phyloP scores from a whole-genome alignment of 2,797 vertebrate species.

The Glossophaga mutica region DNA sequence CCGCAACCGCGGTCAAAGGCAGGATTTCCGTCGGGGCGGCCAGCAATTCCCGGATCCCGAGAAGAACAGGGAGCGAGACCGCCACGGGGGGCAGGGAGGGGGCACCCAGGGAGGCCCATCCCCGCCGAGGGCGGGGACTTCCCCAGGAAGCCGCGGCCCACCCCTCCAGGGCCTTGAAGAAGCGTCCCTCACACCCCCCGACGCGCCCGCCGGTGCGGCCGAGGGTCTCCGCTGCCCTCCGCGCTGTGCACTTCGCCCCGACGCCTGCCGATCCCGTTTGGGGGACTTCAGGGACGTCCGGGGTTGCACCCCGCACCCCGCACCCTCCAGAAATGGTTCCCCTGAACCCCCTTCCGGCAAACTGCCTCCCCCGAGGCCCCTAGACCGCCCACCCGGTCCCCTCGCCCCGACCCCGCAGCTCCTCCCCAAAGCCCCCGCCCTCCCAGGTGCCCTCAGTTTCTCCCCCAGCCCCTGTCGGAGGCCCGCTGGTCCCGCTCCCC shows the following conservation, averaged over 20 bases:
- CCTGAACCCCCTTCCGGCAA: background rate
- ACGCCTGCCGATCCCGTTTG: background rate
- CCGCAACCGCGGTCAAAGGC: conserved; percentile 57
- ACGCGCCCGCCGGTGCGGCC: background rate
- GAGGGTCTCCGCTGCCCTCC: background rate
- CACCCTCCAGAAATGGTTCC: background rate
- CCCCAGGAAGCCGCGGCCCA: conserved; percentile 52
- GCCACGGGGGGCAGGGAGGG: background rate
- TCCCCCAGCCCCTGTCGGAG: background rate
- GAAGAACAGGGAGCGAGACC: background rate
- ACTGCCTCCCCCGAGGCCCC: background rate
- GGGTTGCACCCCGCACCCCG: background rate
- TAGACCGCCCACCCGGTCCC: background rate
- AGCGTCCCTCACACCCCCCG: background rate
- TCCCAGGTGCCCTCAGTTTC: background rate
- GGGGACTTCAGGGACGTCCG: background rate
- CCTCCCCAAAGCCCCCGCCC: background rate
- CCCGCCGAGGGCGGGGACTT: conserved; percentile 53
- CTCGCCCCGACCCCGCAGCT: background rate
- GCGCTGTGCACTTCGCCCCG: background rate
- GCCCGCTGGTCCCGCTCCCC: background rate
- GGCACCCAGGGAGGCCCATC: conserved; percentile 4
- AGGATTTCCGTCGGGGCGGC: conserved; percentile 72
- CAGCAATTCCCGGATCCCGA: conserved; percentile 69
- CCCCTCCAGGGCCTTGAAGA: background rate